Evolutionary conservation across 2,888 invertebrate genomes (phyloP).

Genomic region (Rhamnusium bicolor): DNA sequence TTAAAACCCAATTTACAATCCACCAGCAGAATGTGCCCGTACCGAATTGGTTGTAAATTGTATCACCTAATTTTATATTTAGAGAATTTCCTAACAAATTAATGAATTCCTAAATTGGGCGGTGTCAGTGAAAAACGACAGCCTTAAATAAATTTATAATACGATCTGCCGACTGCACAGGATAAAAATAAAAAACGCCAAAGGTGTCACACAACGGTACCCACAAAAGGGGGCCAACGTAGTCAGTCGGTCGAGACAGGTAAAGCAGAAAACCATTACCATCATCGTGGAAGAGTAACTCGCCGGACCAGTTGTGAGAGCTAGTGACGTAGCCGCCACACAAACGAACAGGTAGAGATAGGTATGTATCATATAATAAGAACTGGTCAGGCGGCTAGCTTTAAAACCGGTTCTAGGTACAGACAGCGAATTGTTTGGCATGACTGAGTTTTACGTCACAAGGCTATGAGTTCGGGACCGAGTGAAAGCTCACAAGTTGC

Average conservation of each 20-base stretch:
- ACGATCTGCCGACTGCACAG: neutral
- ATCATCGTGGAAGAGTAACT: constrained; percentile 37
- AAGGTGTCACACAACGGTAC: constrained; percentile 55
- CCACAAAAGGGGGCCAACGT: constrained; percentile 54
- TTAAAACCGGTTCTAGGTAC: constrained; percentile 52
- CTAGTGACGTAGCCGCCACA: constrained; percentile 51
- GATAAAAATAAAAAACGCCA: constrained; percentile 35
- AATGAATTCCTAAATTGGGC: no score
- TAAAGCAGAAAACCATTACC: constrained; percentile 47
- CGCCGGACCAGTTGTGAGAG: constrained; percentile 46
- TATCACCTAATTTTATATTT: neutral
- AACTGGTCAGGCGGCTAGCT: constrained; percentile 53
- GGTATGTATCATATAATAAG: constrained; percentile 48
- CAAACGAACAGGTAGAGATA: constrained; percentile 41
- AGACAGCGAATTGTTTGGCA: constrained; percentile 54
- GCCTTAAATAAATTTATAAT: neutral
- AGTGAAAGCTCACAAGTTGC: constrained; percentile 32
- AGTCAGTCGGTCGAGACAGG: constrained; percentile 43
- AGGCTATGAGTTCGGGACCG: constrained; percentile 41
- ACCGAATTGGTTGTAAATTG: no score
- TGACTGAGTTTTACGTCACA: constrained; percentile 63
- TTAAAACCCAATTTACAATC: no score
- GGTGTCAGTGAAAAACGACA: no score
- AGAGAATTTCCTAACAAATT: neutral
- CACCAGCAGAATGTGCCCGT: no score